Base-by-base conservation (phyloP, 2,113 vertebrate species). In the Myodes glareolus region DNA sequence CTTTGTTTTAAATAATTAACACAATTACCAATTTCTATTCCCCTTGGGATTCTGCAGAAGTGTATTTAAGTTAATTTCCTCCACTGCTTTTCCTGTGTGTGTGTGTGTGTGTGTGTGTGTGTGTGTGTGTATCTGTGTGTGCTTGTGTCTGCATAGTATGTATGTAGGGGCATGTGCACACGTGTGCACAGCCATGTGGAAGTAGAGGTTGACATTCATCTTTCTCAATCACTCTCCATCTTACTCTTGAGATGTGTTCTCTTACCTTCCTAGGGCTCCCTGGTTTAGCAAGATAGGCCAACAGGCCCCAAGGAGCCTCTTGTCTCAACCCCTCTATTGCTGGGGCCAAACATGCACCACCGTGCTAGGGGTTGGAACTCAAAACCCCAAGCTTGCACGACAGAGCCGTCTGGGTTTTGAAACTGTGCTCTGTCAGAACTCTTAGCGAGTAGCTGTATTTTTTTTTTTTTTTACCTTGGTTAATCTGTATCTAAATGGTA, bases 401-500 rank as follows among this genome's bases (percentile, higher is more conserved):
- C 10, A 12, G 42, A 47, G 63, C 63, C 10, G 13, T 23, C 29
- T 95, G 39, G 3, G 85, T 92, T 98, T 97, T 25, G 21, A 90
- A 91, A 86, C 0, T 94, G 93, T 45, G 95, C 97, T 95, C 85
- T 81, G 81, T 89, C 94, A 89, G 78, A 97, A 47, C 87, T 96
- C 72, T 94, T 97, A 31, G n/a, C 67, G 82, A 1, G 17, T 75
- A 50, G 95, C 0, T 97, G 87, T 97, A 97, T 97, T 98, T 92
- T 93, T 1, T n/a, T 93, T 1, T 39, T 90, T 52, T n/a, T 67
- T 65, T 27, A 70, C 9, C 95, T 50, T 95, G 33, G 94, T 97
- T 98, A 70, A 96, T 98, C 96, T 98, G 95, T 73, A 88, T 94
- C 91, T 97, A 98, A 98, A 98, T 94, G 97, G 17, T 98, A 96